These are phyloP conservation scores for Coccyzus lansbergi DNA, from an alignment of 2,797 vertebrate genomes.

Conservation along the genomic window DNA sequence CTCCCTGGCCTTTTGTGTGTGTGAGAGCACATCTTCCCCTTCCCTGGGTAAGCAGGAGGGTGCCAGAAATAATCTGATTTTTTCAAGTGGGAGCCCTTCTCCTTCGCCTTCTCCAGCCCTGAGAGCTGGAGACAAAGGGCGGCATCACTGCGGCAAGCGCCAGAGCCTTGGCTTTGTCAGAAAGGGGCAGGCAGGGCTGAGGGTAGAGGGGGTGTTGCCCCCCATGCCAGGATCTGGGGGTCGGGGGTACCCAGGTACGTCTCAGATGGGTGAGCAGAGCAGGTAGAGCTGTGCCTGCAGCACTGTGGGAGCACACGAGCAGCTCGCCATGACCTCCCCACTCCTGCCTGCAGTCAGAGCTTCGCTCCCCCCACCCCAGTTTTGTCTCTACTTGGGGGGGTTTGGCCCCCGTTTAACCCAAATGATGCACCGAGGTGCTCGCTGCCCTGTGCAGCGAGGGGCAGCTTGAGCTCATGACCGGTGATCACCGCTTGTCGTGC, in stretches of 20 bases:
- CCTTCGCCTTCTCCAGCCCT: background rate
- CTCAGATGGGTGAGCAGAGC: background rate
- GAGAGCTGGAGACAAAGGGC: slow-evolving; percentile 16
- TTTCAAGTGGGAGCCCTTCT: background rate
- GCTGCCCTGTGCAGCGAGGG: accelerated
- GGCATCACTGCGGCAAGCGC: background rate
- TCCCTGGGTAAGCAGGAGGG: background rate
- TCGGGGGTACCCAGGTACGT: background rate
- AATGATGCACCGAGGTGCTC: background rate
- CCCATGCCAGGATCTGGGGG: too few relatives aligned
- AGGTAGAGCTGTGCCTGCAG: background rate
- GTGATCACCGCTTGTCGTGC: accelerated
- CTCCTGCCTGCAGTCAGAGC: background rate
- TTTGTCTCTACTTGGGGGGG: background rate
- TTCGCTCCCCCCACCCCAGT: background rate
- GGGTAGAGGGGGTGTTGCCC: background rate
- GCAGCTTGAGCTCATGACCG: background rate
- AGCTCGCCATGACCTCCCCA: background rate
- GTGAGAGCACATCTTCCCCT: background rate
- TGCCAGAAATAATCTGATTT: background rate
- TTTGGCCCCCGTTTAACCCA: accelerated
- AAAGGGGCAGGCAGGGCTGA: background rate
- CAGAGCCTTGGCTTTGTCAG: background rate
- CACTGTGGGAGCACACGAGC: background rate
- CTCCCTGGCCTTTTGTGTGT: background rate